These are phyloP conservation scores for Drosophila leonis DNA, from an alignment of 2,888 invertebrate genomes.

Conservation along the genomic window DNA sequence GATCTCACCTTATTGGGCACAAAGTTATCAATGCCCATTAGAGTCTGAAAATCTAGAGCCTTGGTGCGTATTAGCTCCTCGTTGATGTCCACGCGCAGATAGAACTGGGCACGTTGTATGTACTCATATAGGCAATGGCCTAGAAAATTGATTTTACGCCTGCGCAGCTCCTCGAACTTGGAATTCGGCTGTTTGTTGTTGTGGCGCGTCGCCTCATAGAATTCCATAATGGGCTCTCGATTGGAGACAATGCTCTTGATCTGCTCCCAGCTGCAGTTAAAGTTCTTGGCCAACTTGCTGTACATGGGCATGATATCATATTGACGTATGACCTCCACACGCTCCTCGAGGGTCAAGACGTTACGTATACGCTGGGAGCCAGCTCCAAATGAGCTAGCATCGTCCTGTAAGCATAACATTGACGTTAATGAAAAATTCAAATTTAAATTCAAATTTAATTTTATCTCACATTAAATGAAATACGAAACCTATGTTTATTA, in stretches of 20 bases:
- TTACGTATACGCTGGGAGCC: constrained; percentile 72
- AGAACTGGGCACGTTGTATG: constrained; percentile 81
- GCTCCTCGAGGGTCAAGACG: constrained; percentile 81
- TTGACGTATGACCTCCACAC: constrained; percentile 81
- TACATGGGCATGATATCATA: constrained; percentile 83
- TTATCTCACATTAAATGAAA: too few relatives aligned
- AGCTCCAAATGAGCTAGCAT: constrained; percentile 27
- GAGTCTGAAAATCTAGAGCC: constrained; percentile 75
- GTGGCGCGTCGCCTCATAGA: constrained; percentile 74
- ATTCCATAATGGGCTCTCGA: constrained; percentile 80
- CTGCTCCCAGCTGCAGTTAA: constrained; percentile 84
- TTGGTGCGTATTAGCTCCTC: constrained; percentile 78
- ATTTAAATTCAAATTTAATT: too few relatives aligned
- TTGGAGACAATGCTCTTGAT: constrained; percentile 82
- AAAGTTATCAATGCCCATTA: constrained; percentile 76
- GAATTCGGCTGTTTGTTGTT: constrained; percentile 48
- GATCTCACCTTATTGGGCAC: constrained; percentile 65
- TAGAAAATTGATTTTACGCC: constrained; percentile 79
- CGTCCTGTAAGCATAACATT: constrained; percentile 38
- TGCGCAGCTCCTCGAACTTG: constrained; percentile 66
- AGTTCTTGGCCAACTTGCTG: constrained; percentile 83
- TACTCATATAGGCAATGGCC: constrained; percentile 83
- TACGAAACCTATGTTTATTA: neutral
- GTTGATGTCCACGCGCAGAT: constrained; percentile 70
- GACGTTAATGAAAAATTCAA: neutral